phyloP scores from a whole-genome alignment of 2,888 invertebrate species.

The Odontocolon sp. region DNA sequence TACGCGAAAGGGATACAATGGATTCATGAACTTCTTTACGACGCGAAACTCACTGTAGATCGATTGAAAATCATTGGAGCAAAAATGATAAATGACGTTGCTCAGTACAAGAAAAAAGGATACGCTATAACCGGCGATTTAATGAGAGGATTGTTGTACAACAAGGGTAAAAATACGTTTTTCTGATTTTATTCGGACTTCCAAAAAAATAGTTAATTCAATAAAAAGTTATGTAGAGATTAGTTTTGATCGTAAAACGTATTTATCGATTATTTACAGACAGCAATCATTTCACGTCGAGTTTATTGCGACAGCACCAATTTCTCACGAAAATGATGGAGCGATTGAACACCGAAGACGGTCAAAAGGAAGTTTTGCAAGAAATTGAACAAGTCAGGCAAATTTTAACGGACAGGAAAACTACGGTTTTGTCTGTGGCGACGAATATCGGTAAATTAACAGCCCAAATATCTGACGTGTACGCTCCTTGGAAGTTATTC shows the following conservation, averaged over 20 bases:
- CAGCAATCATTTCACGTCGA: constrained; percentile 87
- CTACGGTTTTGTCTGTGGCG: constrained; percentile 87
- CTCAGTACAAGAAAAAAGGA: constrained; percentile 89
- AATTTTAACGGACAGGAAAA: constrained; percentile 84
- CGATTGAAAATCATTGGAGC: constrained; percentile 89
- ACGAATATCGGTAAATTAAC: constrained; percentile 86
- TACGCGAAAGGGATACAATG: constrained; percentile 89
- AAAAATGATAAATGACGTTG: constrained; percentile 91
- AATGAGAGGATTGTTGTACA: constrained; percentile 84
- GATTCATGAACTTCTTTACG: constrained; percentile 88
- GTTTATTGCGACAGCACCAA: constrained; percentile 88
- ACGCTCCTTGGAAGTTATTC: constrained; percentile 82
- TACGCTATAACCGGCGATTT: constrained; percentile 85
- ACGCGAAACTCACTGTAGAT: constrained; percentile 87
- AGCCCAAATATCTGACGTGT: constrained; percentile 80
- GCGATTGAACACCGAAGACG: constrained; percentile 82
- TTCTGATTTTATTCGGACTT: constrained; percentile 8
- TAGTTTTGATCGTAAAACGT: not conserved
- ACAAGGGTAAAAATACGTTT: constrained; percentile 80
- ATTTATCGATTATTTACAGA: constrained; percentile 80
- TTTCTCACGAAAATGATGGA: constrained; percentile 88
- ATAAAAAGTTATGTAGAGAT: no score
- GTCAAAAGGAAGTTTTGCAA: constrained; percentile 81
- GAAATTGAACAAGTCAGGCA: constrained; percentile 83
- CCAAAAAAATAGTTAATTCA: no score